Base-by-base conservation (phyloP, 2,113 vertebrate genomes). In the Mixornis gularis region DNA sequence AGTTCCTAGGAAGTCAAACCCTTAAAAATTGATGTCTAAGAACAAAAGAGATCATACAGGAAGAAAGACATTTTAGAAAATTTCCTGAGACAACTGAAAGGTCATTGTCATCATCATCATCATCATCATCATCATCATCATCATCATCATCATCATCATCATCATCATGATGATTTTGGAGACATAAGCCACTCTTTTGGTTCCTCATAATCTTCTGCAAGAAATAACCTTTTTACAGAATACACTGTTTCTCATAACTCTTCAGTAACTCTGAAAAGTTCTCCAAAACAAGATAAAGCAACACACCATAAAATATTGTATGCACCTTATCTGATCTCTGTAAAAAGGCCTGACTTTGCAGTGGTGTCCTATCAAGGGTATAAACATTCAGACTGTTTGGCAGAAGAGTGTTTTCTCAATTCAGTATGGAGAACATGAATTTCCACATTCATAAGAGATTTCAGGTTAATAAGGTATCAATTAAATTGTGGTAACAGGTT, bases 361-460 rank as follows among this genome's bases (percentile, higher is more conserved):
- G 27, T 27, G 9, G 7, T 59, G 9, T 14, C 32, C 41, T 83
- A 12, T 74, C 65, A 76, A 63, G 32, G 43, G 32, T 87, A 79
- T 38, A 91, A 46, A 83, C 14, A 76, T 89, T 92, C 38, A 80
- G 40, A 81, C 29, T 88, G 25, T 82, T 94, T 85, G 70, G 41
- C 55, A 83, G 69, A 93, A 90, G 66, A 81, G 5, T 49, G 25
- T 62, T 62, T 62, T 79, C 22, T n/a, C 66, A 92, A 17, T 72
- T 93, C 66, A 48, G 44, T 53, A 71, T 25, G 18, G 62, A 93
- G 83, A 96, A 72, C 19, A 48, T 4, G 6, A 38, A 93, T 94
- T 95, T 95, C 59, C 55, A 89, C 55, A 80, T 95, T 94, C 52
- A 48, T 63, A 92, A 76, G 69, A 95, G 69, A 85, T 78, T 71